phyloP scores from a whole-genome alignment of 2,888 invertebrate genomes.

The Meteorus cinctellus region DNA sequence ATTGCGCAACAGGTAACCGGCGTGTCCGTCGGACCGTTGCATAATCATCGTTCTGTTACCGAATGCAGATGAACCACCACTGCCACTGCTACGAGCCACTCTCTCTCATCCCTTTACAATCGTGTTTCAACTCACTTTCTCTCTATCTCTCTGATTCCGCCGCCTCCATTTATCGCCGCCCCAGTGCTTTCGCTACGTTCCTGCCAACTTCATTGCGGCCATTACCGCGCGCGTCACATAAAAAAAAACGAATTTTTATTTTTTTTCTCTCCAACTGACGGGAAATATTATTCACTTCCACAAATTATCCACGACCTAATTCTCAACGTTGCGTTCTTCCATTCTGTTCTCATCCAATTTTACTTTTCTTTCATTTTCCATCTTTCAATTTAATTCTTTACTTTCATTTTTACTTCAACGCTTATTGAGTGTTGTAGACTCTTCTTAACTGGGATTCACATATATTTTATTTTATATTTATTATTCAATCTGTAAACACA shows the following conservation, averaged over 20 bases:
- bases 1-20: constrained; percentile 69
- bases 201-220: constrained; percentile 6
- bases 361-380: neutral
- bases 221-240: constrained; percentile 9
- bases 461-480: no score
- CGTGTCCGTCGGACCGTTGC: constrained; percentile 49
- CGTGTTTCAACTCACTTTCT: constrained; percentile 5
- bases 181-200: neutral
- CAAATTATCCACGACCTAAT: constrained; percentile 3
- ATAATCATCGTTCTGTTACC: constrained; percentile 50
- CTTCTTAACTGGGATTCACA: no score
- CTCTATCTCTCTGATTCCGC: constrained; percentile 25
- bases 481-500: neutral
- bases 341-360: neutral
- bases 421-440: no score
- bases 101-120: constrained; percentile 28
- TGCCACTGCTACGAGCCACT: constrained; percentile 42
- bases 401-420: neutral
- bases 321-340: neutral
- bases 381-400: neutral
- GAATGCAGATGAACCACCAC: constrained; percentile 51
- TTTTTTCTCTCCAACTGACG: neutral
- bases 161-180: constrained; percentile 14
- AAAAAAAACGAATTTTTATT: constrained; percentile 2
- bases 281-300: neutral